Conservation (phyloP, 2,888 invertebrate genomes). For the Calliphora vomitoria region DNA sequence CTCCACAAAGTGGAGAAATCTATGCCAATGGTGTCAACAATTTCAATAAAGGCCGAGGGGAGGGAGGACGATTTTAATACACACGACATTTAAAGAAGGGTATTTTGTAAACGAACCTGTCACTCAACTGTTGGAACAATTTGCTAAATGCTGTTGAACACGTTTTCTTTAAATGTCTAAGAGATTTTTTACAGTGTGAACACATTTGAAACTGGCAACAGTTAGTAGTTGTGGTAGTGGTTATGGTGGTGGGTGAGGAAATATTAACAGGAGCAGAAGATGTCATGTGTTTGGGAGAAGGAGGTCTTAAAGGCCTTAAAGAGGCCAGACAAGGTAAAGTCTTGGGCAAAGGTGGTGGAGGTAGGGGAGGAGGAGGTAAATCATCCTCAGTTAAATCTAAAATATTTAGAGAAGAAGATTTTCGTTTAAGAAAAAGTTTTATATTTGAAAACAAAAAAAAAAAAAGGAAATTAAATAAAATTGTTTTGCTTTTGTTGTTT, state of each 20-base stretch:
- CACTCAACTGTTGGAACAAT: conserved; percentile 80
- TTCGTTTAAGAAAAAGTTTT: conserved; percentile 12
- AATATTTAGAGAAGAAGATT: conserved; percentile 22
- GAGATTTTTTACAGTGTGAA: conserved; percentile 44
- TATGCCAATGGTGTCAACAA: too few relatives aligned
- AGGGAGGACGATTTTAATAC: conserved; percentile 5
- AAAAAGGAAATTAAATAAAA: not conserved
- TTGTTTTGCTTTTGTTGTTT: conserved; percentile 58
- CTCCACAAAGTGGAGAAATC: too few relatives aligned
- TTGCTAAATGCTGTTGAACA: conserved; percentile 80
- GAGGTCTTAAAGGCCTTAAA: conserved; percentile 20
- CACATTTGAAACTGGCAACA: conserved; percentile 50
- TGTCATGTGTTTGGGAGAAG: conserved; percentile 43
- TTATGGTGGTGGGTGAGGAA: not conserved
- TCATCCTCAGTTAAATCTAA: conserved; percentile 58
- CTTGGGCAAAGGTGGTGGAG: conserved; percentile 43
- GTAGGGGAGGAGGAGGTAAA: conserved; percentile 37
- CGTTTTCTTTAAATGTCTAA: conserved; percentile 76
- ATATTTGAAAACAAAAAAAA: conserved; percentile 25
- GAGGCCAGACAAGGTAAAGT: not conserved
- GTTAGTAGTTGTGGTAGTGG: conserved; percentile 11
- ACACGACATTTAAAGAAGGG: conserved; percentile 22
- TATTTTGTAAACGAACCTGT: conserved; percentile 77
- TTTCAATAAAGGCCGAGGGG: too few relatives aligned
- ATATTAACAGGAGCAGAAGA: not conserved